Conservation (phyloP, 2,888 invertebrate genomes). For the Drosophila anceps region DNA sequence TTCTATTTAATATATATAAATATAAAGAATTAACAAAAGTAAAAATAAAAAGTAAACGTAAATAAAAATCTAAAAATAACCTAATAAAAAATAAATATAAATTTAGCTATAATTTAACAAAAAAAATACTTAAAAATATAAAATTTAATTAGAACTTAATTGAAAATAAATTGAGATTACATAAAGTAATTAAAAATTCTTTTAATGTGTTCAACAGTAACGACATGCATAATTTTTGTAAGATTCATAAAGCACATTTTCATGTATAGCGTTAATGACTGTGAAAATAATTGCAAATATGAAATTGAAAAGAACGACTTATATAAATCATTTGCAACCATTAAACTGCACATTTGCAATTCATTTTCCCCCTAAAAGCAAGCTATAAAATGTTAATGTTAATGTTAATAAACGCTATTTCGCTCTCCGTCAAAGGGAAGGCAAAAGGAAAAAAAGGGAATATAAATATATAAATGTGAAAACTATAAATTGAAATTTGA, state of each 20-base stretch:
- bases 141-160: not conserved
- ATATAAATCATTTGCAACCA: slow-evolving; percentile 42
- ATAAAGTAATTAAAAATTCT: slow-evolving; percentile 1
- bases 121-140: too few relatives aligned
- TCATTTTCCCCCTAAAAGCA: slow-evolving; percentile 33
- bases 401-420: slow-evolving; percentile 44
- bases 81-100: not conserved
- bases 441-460: not conserved
- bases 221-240: not conserved
- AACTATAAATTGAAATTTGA: slow-evolving; percentile 55
- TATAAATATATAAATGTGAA: slow-evolving; percentile 8
- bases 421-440: slow-evolving; percentile 4
- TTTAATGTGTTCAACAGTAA: not conserved
- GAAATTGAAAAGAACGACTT: slow-evolving; percentile 4
- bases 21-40: not conserved
- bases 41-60: not conserved
- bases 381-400: slow-evolving; percentile 48
- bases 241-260: not conserved
- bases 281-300: slow-evolving; percentile 4
- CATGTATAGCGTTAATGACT: not conserved
- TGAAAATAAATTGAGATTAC: not conserved
- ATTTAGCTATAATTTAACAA: not conserved
- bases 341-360: slow-evolving; percentile 34
- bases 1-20: not conserved
- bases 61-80: not conserved